phyloP scores from a whole-genome alignment of 2,797 vertebrate species.

The Tauraco hartlaubi region DNA sequence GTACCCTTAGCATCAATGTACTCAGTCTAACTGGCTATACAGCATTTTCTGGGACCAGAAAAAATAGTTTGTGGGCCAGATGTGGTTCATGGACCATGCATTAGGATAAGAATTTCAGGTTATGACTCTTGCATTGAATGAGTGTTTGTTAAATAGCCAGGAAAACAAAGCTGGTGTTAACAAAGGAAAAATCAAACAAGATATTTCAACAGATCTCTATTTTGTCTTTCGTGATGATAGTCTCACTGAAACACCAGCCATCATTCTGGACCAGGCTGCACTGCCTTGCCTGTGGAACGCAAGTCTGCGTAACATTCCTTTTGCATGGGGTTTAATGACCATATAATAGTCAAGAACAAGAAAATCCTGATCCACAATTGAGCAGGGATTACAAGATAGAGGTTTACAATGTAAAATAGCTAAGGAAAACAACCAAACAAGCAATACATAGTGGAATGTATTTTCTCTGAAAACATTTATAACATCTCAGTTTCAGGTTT shows the following conservation, averaged over 20 bases:
- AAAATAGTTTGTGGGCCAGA: not conserved
- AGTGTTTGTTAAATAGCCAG: not conserved
- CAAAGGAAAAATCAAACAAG: not conserved
- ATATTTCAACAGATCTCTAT: not conserved
- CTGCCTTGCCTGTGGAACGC: not conserved
- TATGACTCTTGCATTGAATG: not conserved
- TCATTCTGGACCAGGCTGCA: not conserved
- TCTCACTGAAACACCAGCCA: not conserved
- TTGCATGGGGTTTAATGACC: not conserved
- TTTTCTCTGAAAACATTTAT: not conserved
- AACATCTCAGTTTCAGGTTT: not conserved
- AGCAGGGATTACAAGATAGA: not conserved
- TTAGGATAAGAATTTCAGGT: not conserved
- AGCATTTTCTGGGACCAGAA: not conserved
- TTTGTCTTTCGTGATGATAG: not conserved
- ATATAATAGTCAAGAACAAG: not conserved
- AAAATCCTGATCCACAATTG: not conserved
- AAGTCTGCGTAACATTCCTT: not conserved
- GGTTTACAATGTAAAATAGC: not conserved
- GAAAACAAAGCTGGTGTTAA: not conserved
- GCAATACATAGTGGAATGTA: not conserved
- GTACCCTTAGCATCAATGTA: not conserved
- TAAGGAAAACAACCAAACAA: not conserved
- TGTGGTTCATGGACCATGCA: fast-evolving
- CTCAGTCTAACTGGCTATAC: not conserved